Base-by-base conservation (phyloP, 2,113 vertebrate species). In the Bambusicola thoracicus region DNA sequence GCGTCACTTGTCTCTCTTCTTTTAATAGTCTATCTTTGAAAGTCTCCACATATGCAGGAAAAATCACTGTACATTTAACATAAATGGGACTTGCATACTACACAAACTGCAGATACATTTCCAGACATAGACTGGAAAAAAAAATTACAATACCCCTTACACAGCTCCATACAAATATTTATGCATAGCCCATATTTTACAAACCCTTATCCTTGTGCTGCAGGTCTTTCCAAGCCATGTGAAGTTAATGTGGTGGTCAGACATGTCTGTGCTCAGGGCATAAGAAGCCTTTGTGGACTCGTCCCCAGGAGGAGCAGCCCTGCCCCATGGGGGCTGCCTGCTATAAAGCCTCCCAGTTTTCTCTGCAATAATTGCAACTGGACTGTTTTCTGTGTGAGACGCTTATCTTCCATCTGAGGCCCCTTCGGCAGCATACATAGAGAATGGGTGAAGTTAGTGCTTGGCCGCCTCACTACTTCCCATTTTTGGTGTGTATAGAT, bases 401-500 rank as follows among this genome's bases (percentile, higher is more conserved):
- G 10, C 61, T 87, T 87, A 59, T 80, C 90, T 90, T 91, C 44
- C 76, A 72, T 68, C 38, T 0, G 4, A 79, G 84, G 58, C 36
- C 79, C 11, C 58, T 91, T 85, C 78, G 73, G 76, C 76, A 92
- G 59, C 2, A 0, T 38, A 32, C 0, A 1, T 6, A 3, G 77
- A 29, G 81, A 93, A 16, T 2, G 5, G 1, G 3, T 0, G 3
- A 59, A 92, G 49, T 38, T 41, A 49, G 29, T 12, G 21, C 84
- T 87, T 9, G 1, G 67, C 34, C 0, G 0, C 56, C 41, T 62
- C 4, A 0, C 27, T 53, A 13, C 68, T 81, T 30, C 24, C 24
- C 21, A 8, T 38, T 79, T 79, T 55, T 0, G 3, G 66, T 56
- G 41, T 46, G 79, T 56, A 25, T 34, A 77, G 84, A 13, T 0